A percentile compares a stretch with the other conserved stretches of the same genome.
phyloP scores from a whole-genome alignment of 2,888 invertebrate species.

The Drosophila maculinotata region DNA sequence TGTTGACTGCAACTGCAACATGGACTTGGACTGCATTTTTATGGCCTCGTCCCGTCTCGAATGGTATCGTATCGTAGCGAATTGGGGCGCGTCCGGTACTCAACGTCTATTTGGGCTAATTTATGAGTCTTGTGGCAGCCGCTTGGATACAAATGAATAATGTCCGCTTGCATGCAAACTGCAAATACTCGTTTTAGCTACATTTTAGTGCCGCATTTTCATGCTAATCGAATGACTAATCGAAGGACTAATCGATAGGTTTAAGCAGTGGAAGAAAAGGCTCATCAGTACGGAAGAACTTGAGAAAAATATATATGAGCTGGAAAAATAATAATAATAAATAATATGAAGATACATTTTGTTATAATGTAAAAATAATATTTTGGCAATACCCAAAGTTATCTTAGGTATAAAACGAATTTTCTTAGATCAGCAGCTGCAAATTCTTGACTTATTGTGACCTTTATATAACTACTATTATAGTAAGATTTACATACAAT shows the following conservation, averaged over 20 bases:
- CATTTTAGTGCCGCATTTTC: slow-evolving; percentile 15
- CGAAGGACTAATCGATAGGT: background rate
- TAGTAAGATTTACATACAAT: no score
- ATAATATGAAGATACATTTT: no score
- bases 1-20: background rate
- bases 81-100: slow-evolving; percentile 34
- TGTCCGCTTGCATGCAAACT: slow-evolving; percentile 20
- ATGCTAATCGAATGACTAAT: slow-evolving; percentile 25
- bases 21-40: slow-evolving; percentile 33
- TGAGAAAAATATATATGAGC: no score
- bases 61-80: slow-evolving; percentile 18
- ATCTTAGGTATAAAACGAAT: no score
- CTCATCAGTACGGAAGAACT: no score
- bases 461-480: no score
- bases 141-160: slow-evolving; percentile 1
- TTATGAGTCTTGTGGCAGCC: slow-evolving; percentile 34
- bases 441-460: no score
- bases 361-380: no score
- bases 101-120: slow-evolving; percentile 28
- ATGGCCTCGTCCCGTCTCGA: slow-evolving; percentile 23
- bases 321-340: no score
- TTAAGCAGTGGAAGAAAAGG: background rate
- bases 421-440: no score
- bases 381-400: no score
- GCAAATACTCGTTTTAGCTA: slow-evolving; percentile 17